Evolutionary conservation across 2,797 vertebrate species (phyloP).

Genomic region (Melanotaenia parkinsoni): DNA sequence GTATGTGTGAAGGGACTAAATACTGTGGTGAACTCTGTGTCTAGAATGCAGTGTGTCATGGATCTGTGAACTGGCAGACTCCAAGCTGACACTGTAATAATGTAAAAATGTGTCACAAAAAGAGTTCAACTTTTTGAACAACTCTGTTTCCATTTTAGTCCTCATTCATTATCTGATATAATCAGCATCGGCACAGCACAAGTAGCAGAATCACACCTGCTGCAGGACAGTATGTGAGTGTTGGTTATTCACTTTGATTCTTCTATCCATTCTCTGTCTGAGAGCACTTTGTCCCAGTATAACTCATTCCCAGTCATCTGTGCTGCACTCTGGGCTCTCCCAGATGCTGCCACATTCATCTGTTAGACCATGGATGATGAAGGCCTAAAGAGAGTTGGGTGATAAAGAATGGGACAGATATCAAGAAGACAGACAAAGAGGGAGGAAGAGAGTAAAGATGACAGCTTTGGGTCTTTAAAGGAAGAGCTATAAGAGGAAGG

Average conservation of each 20-base stretch:
- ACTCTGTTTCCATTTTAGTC: not conserved
- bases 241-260: constrained; percentile 39
- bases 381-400: constrained; percentile 36
- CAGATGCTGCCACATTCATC: constrained; percentile 54
- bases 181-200: not conserved
- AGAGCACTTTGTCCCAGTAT: constrained; percentile 36
- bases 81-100: not conserved
- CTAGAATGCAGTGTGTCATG: not conserved
- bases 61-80: not conserved
- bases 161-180: constrained; percentile 14
- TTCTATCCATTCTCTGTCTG: constrained; percentile 23
- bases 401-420: constrained; percentile 47
- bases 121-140: not conserved
- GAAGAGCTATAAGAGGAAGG: constrained; percentile 38
- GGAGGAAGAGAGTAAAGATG: constrained; percentile 28
- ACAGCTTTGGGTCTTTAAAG: constrained; percentile 54
- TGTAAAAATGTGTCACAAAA: not conserved
- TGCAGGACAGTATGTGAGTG: constrained; percentile 17
- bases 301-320: constrained; percentile 47
- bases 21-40: not conserved
- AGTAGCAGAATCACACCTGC: constrained; percentile 8
- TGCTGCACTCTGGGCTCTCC: constrained; percentile 39
- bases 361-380: constrained; percentile 43
- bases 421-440: constrained; percentile 16
- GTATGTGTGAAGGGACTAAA: not conserved